A percentile compares a stretch with the other conserved stretches of the same genome.
Evolutionary conservation across 2,888 invertebrate species (phyloP).

Genomic region (Ormyrus nitidulus): DNA sequence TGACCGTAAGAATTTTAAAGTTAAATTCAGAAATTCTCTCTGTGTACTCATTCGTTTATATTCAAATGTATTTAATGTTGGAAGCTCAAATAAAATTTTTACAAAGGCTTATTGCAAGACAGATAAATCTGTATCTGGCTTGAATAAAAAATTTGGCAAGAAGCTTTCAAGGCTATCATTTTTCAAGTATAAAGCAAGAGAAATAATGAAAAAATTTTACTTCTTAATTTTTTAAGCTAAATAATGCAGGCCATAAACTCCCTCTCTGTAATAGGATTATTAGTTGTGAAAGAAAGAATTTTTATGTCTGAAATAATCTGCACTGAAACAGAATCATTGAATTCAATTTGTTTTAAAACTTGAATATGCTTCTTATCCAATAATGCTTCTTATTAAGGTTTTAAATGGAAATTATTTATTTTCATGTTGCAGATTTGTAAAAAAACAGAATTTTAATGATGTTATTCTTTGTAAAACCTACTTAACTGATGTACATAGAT

Average conservation of each 20-base stretch:
- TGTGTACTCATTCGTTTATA: not conserved
- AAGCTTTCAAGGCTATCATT: not conserved
- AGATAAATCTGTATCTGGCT: not conserved
- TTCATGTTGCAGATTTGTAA: too few species aligned
- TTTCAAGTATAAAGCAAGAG: conserved; percentile 17
- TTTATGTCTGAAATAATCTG: too few species aligned
- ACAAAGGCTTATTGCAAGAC: not conserved
- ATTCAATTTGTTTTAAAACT: too few species aligned
- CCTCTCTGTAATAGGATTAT: not conserved
- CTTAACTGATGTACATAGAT: too few species aligned
- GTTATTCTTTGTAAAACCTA: too few species aligned
- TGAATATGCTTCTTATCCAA: too few species aligned
- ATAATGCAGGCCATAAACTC: not conserved
- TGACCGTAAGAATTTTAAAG: not conserved
- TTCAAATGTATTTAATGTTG: not conserved
- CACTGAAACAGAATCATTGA: too few species aligned
- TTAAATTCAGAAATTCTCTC: not conserved
- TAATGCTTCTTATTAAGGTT: too few species aligned
- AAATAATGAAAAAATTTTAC: conserved; percentile 20
- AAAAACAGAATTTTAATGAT: too few species aligned
- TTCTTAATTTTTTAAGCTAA: conserved; percentile 43
- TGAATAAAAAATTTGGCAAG: conserved; percentile 1
- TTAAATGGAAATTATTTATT: too few species aligned
- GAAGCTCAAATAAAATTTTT: not conserved
- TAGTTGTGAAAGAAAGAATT: not conserved